phyloP scores from a whole-genome alignment of 1,140 invertebrate genomes.

The Drosophila sp. region DNA sequence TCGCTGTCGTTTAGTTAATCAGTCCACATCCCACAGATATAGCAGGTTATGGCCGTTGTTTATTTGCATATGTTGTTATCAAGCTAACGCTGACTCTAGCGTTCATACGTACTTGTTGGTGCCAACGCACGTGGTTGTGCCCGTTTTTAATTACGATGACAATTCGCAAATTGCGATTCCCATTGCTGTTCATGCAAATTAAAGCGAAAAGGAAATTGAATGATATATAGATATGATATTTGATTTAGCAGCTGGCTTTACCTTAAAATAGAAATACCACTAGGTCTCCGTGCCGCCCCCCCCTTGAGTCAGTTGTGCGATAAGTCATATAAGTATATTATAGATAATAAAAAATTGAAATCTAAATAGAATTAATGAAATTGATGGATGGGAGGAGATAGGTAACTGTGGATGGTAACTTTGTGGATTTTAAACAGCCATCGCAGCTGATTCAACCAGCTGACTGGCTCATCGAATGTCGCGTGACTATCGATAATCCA shows the following conservation, averaged over 20 bases:
- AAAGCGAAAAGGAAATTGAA: slow-evolving; percentile 5
- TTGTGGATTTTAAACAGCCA: not conserved
- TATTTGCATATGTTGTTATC: not conserved
- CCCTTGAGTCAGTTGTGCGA: not conserved
- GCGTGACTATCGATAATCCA: no score
- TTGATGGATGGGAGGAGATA: not conserved
- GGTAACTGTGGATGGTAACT: not conserved
- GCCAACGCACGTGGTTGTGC: not conserved
- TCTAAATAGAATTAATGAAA: not conserved
- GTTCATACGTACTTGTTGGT: not conserved
- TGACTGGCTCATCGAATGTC: no score
- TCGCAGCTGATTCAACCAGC: no score
- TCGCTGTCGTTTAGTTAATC: not conserved
- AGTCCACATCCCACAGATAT: not conserved
- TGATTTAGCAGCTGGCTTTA: not conserved
- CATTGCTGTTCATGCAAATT: not conserved
- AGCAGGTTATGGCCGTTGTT: not conserved
- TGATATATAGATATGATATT: not conserved
- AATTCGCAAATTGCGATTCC: not conserved
- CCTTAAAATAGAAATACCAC: not conserved
- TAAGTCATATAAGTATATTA: not conserved
- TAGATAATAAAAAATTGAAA: slow-evolving; percentile 4
- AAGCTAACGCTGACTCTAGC: not conserved
- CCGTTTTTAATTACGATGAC: slow-evolving; percentile 4
- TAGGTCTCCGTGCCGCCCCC: not conserved